A percentile compares a stretch with the other conserved stretches of the same genome.
Conservation (phyloP, 2,797 vertebrate genomes). For the Gymnothorax reevesii region DNA sequence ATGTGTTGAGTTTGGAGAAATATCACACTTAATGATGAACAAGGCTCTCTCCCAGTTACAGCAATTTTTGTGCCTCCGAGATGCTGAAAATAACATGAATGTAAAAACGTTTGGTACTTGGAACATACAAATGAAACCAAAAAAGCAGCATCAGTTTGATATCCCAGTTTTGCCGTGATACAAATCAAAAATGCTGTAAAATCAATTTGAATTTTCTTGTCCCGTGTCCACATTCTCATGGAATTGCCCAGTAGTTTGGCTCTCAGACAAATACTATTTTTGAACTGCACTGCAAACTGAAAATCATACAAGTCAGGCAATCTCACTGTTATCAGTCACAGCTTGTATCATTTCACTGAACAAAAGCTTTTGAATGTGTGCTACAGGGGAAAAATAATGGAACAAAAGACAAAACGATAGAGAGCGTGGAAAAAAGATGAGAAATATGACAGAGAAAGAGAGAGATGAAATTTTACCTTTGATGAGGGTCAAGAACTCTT, state of each 20-base stretch:
- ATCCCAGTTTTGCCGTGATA: no score
- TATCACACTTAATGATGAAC: no score
- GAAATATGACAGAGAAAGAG: not conserved
- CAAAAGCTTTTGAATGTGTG: not conserved
- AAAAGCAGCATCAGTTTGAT: no score
- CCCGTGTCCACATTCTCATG: no score
- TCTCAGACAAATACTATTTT: not conserved
- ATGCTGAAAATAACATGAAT: no score
- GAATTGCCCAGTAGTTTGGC: not conserved
- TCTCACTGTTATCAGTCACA: not conserved
- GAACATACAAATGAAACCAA: no score
- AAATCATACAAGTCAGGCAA: not conserved
- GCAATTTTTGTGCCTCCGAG: no score
- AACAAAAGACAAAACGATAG: not conserved
- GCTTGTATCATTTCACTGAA: not conserved
- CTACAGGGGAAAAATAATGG: not conserved
- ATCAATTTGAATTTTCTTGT: no score
- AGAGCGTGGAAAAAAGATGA: not conserved
- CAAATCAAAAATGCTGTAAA: no score
- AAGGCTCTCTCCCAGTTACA: no score
- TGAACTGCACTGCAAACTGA: not conserved
- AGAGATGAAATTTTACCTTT: conserved; percentile 77
- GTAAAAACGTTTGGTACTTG: no score
- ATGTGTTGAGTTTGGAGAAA: no score
- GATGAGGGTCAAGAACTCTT: conserved; percentile 91